Conservation (phyloP, 37 sponge, comb jelly and placozoan species). For the Halisarca cf. caerulea region DNA sequence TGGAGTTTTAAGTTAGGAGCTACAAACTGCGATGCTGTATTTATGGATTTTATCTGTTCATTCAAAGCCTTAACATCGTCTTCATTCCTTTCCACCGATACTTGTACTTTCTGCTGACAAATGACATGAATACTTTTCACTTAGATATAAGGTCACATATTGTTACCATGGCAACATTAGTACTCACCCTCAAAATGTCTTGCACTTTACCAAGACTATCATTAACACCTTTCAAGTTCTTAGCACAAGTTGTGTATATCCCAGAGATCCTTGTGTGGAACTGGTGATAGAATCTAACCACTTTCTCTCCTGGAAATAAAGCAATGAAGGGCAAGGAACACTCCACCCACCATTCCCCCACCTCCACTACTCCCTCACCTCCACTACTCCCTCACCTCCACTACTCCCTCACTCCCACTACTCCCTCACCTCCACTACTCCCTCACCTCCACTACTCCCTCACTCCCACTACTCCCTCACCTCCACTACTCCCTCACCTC, state of each 20-base stretch:
- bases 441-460: no score
- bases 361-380: no score
- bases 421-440: no score
- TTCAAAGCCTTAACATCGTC: slow-evolving; percentile 50
- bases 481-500: no score
- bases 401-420: no score
- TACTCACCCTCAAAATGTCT: slow-evolving; percentile 46
- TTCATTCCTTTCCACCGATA: slow-evolving; percentile 56
- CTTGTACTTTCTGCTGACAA: slow-evolving; percentile 75
- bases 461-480: no score
- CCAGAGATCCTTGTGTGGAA: slow-evolving; percentile 37
- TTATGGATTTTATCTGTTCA: neutral
- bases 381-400: no score
- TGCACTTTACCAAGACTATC: slow-evolving; percentile 68
- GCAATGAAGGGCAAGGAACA: no score
- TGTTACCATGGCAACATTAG: neutral
- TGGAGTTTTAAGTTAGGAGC: slow-evolving; percentile 3
- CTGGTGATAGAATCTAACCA: slow-evolving; percentile 43
- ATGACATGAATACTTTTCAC: neutral
- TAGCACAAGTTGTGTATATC: slow-evolving; percentile 47
- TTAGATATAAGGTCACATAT: neutral
- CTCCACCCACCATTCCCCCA: no score
- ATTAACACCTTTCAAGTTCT: slow-evolving; percentile 62
- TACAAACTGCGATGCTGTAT: neutral
- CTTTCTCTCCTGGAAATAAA: slow-evolving; percentile 48